Evolutionary conservation across 2,113 vertebrate genomes (phyloP).

Genomic region (Chloebia gouldiae): DNA sequence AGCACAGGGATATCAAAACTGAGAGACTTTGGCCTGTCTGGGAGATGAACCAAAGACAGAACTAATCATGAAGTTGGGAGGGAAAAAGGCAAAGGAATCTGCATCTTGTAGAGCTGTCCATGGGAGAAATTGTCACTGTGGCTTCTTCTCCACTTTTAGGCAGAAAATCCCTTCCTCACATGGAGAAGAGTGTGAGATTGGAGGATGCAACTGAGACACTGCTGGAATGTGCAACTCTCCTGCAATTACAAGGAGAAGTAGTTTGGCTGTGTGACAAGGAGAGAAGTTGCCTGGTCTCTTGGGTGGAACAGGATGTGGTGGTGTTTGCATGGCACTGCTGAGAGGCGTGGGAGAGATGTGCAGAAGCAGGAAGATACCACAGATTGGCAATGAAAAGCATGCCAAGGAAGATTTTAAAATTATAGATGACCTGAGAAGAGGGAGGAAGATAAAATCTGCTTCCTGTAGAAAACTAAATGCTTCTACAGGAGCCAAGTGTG

Average conservation of each 20-base stretch:
- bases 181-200: not conserved
- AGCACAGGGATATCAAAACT: not conserved
- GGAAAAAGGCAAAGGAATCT: not conserved
- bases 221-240: not conserved
- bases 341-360: not conserved
- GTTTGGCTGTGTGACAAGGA: not conserved
- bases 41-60: not conserved
- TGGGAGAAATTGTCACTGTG: not conserved
- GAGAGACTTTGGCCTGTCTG: not conserved
- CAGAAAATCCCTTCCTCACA: not conserved
- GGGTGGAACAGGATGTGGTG: not conserved
- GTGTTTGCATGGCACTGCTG: not conserved
- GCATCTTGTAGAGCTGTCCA: not conserved
- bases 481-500: not conserved
- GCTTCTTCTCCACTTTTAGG: not conserved
- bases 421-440: not conserved
- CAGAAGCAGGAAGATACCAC: not conserved
- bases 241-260: not conserved
- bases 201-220: not conserved
- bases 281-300: not conserved
- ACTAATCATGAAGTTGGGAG: not conserved
- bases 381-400: not conserved
- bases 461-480: not conserved
- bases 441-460: not conserved
- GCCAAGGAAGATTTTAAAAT: not conserved